phyloP scores from a whole-genome alignment of 1,140 invertebrate species.

The Trachelipus rathkii region DNA sequence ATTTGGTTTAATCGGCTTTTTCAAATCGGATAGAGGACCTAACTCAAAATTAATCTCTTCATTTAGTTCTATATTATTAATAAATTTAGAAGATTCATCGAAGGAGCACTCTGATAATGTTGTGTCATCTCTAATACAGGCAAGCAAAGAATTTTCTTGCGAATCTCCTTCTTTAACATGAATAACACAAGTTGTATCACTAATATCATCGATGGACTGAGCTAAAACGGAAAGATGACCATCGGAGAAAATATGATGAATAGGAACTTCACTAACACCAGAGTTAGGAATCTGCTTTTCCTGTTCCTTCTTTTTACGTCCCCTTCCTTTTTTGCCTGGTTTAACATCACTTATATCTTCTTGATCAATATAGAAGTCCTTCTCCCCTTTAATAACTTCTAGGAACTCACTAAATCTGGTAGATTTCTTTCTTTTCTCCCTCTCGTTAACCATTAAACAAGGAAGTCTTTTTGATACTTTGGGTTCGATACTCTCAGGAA shows the following conservation, averaged over 20 bases:
- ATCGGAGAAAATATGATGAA: neutral
- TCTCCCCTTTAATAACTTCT: constrained; percentile 37
- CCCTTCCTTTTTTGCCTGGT: constrained; percentile 18
- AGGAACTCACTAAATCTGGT: constrained; percentile 34
- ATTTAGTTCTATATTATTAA: neutral
- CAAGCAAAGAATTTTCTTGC: neutral
- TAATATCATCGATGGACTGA: neutral
- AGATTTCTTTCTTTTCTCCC: constrained; percentile 36
- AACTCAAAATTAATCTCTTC: neutral
- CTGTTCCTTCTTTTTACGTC: constrained; percentile 26
- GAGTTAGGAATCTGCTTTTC: neutral
- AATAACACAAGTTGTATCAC: neutral
- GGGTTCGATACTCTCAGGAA: neutral
- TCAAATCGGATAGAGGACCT: neutral
- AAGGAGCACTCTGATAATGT: neutral
- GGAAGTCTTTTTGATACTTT: neutral
- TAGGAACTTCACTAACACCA: neutral
- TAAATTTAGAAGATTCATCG: neutral
- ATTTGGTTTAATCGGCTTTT: neutral
- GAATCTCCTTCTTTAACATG: neutral
- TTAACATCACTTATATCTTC: constrained; percentile 28
- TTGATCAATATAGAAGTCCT: constrained; percentile 39
- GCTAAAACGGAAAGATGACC: neutral
- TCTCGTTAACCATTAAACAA: constrained; percentile 33
- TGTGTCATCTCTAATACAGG: neutral